phyloP scores from a whole-genome alignment of 2,797 vertebrate genomes.

The Phoeniculus purpureus region DNA sequence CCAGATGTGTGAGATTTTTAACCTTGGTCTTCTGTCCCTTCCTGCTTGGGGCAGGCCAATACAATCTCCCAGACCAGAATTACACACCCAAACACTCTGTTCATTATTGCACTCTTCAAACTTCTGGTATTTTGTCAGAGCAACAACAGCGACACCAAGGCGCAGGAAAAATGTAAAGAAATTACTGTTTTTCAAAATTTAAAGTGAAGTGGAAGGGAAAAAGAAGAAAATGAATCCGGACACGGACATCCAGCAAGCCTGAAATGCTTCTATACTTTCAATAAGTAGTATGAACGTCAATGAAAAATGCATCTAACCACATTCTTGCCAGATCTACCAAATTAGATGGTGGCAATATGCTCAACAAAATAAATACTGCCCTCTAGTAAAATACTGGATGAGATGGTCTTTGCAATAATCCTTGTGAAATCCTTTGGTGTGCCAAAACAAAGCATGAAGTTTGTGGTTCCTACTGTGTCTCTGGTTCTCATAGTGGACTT shows the following conservation, averaged over 20 bases:
- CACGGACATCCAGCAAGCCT: background rate
- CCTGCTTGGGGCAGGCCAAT: background rate
- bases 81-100: background rate
- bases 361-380: background rate
- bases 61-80: background rate
- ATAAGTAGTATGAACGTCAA: background rate
- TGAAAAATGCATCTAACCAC: background rate
- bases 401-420: constrained; percentile 6
- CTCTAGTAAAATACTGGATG: background rate
- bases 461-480: background rate
- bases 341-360: background rate
- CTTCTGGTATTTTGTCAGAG: background rate
- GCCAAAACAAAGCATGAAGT: background rate
- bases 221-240: constrained; percentile 5
- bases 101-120: background rate
- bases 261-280: background rate
- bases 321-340: background rate
- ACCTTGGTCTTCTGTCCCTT: background rate
- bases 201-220: background rate
- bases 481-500: background rate
- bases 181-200: background rate
- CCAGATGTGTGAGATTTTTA: background rate
- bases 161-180: background rate
- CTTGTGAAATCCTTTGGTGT: background rate
- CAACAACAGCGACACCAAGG: background rate